Evolutionary conservation across 1,140 invertebrate genomes (phyloP), one percentile per base, ranked within the genome.

Genomic region (Drosophila punjabiensis): DNA sequence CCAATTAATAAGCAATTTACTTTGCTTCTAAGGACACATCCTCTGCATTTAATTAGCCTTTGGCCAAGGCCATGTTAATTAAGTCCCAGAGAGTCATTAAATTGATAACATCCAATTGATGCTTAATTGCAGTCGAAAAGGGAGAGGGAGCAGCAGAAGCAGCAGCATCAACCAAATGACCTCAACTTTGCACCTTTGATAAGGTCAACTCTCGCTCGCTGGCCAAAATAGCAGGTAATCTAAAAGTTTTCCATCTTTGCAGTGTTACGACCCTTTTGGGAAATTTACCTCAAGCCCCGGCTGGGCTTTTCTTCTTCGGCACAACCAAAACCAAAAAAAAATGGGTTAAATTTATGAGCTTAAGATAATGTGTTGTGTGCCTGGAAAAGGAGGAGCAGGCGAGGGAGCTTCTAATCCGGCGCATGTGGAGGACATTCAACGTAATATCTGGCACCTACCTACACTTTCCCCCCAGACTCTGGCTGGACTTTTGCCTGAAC

Each of bases 261-360:
- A 70, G 76, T 28, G 78, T 67, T 70, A 79, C 55, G 59, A 87
- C 65, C 69, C 83, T 87, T 78, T 74, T 70, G 71, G 59, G 71
- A 45, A 71, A 75, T 75, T 75, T 75, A 62, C 45, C 68, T 41
- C 45, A n/a, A 39, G 16, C 35, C 35, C n/a, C 45, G 59, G 32
- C 39, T 61, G 55, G 53, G 68, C 64, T 56, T 24, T 30, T 39
- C 47, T 41, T 50, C 18, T 37, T 24, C 13, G n/a, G 63, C 68
- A 24, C 24, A 24, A 24, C 24, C 24, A 24, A 24, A 24, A 24
- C 24, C 24, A 30, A 48, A 61, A 74, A 52, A 68, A 82, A 87
- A 77, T 80, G 85, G 67, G 82, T 81, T 70, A 68, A 87, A 88
- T 88, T 88, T 88, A 88, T 89, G 85, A 78, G 81, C 84, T 53